Percentiles rank a stretch among this genome's conserved stretches.
These are phyloP conservation scores for Cryptocephalus moraei DNA, from an alignment of 2,888 invertebrate genomes.

Conservation along the genomic window DNA sequence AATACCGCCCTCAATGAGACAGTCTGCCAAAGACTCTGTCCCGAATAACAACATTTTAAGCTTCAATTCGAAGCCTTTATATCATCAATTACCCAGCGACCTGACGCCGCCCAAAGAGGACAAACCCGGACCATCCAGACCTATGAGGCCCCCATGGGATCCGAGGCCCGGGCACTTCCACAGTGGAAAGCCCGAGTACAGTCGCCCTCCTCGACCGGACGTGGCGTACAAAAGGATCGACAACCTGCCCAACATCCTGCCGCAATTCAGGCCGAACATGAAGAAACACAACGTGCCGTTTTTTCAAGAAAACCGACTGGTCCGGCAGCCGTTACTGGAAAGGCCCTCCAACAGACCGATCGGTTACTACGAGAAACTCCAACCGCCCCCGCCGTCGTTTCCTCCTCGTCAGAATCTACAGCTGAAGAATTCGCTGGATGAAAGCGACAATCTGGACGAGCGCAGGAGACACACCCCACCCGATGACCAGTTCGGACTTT, in stretches of 20 bases:
- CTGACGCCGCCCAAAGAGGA: conserved; percentile 39
- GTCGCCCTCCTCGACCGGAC: conserved; percentile 32
- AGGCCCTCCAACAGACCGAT: conserved; percentile 37
- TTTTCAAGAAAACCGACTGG: conserved; percentile 23
- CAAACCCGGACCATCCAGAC: conserved; percentile 25
- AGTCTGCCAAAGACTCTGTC: conserved; percentile 1
- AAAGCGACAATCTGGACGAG: conserved; percentile 20
- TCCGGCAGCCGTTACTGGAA: conserved; percentile 35
- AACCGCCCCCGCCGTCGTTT: conserved; percentile 30
- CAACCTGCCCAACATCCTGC: conserved; percentile 55
- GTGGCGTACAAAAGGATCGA: conserved; percentile 36
- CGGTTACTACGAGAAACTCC: conserved; percentile 37
- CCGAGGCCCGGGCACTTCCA: conserved; percentile 38
- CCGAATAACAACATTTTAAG: conserved; percentile 30
- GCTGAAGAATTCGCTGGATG: conserved; percentile 34
- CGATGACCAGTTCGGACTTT: conserved; percentile 27
- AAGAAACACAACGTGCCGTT: conserved; percentile 33
- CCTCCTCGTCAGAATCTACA: conserved; percentile 35
- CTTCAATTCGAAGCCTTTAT: conserved; percentile 35
- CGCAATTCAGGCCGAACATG: conserved; percentile 61
- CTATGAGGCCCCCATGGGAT: conserved; percentile 39
- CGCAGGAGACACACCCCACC: conserved; percentile 12
- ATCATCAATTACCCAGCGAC: conserved; percentile 38
- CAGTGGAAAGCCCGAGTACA: conserved; percentile 36
- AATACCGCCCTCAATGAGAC: conserved; percentile 12